phyloP scores from a whole-genome alignment of 2,888 invertebrate genomes.

The Drosophila eohydei region DNA sequence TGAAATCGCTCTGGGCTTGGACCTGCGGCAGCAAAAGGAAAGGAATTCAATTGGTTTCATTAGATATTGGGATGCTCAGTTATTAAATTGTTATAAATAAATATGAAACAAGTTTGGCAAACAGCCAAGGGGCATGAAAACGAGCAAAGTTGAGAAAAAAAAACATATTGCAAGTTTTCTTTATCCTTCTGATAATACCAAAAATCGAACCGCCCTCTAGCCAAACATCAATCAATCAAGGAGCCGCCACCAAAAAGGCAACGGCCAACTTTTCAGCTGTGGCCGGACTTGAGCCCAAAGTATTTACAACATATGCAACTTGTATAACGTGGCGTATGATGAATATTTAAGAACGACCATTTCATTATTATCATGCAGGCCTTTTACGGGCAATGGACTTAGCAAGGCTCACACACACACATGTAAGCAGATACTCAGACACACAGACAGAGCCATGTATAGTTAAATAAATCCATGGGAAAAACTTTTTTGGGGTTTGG shows the following conservation, averaged over 20 bases:
- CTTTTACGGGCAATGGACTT: slow-evolving; percentile 30
- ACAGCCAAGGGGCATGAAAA: slow-evolving; percentile 47
- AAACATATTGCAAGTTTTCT: slow-evolving; percentile 71
- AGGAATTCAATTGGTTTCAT: slow-evolving; percentile 51
- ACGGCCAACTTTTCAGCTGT: slow-evolving; percentile 53
- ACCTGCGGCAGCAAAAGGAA: neutral
- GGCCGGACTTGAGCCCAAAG: slow-evolving; percentile 55
- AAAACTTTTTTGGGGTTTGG: slow-evolving; percentile 55
- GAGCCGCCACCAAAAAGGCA: slow-evolving; percentile 7
- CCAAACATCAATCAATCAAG: slow-evolving; percentile 75
- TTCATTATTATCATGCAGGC: slow-evolving; percentile 69
- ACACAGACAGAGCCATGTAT: slow-evolving; percentile 39
- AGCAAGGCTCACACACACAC: slow-evolving; percentile 10
- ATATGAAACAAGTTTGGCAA: slow-evolving; percentile 55
- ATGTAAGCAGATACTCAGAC: neutral
- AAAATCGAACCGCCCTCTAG: slow-evolving; percentile 65
- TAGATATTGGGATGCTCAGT: slow-evolving; percentile 27
- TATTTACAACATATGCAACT: slow-evolving; percentile 76
- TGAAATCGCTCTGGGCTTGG: slow-evolving; percentile 24
- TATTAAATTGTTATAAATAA: slow-evolving; percentile 64
- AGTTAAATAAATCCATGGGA: slow-evolving; percentile 62
- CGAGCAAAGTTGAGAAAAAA: slow-evolving; percentile 53
- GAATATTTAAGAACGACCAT: slow-evolving; percentile 64
- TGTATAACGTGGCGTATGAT: slow-evolving; percentile 67
- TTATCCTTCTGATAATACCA: slow-evolving; percentile 51